phyloP scores from a whole-genome alignment of 2,797 vertebrate genomes.

The Chaunax sp. region DNA sequence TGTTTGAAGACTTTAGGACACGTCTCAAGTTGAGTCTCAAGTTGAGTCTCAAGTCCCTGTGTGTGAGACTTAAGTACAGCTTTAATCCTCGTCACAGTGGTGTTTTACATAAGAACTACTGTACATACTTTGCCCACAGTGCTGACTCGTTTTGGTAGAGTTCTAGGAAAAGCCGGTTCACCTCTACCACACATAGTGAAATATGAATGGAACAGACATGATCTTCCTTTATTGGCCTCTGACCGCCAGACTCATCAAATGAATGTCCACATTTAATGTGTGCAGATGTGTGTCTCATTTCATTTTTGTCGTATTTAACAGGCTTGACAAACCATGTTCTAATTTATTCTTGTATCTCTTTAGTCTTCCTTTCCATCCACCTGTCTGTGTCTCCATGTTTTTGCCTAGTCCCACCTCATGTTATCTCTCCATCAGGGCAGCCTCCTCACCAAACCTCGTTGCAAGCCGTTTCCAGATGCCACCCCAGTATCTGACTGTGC shows the following conservation, averaged over 20 bases:
- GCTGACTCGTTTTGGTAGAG: too few relatives aligned
- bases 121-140: too few relatives aligned
- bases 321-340: conserved; percentile 16
- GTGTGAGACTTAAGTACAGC: too few relatives aligned
- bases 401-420: conserved; percentile 82
- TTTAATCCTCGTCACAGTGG: too few relatives aligned
- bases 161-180: neutral
- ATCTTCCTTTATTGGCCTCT: neutral
- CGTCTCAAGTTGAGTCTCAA: too few relatives aligned
- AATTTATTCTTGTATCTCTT: conserved; percentile 38
- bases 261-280: neutral
- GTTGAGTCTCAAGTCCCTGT: too few relatives aligned
- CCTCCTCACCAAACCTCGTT: conserved; percentile 87
- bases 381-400: conserved; percentile 67
- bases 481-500: conserved; percentile 87
- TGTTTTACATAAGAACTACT: too few relatives aligned
- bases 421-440: conserved; percentile 90
- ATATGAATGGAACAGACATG: neutral
- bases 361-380: conserved; percentile 64
- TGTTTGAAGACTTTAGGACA: too few relatives aligned
- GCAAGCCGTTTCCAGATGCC: conserved; percentile 88
- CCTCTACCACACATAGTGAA: neutral
- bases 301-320: conserved; percentile 3
- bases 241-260: neutral
- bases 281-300: conserved; percentile 15